These are phyloP conservation scores for Melanerpes formicivorus DNA, from an alignment of 2,113 vertebrate species.

Conservation along the genomic window DNA sequence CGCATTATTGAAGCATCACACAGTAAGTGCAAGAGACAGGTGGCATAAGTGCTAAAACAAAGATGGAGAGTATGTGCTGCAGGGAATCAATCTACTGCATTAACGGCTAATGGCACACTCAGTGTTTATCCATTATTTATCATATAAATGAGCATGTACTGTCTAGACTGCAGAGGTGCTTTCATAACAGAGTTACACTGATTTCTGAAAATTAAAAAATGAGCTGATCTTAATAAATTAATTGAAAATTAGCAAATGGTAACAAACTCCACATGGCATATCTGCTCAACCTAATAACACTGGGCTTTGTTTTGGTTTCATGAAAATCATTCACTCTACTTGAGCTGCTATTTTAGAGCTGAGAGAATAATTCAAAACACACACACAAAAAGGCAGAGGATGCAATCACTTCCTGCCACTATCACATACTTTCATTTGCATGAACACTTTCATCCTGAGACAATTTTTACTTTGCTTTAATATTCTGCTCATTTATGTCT, in stretches of 20 bases:
- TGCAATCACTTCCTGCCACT: not conserved
- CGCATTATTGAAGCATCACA: constrained; percentile 9
- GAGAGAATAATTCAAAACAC: constrained; percentile 20
- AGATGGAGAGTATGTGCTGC: constrained; percentile 35
- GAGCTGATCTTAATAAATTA: constrained; percentile 61
- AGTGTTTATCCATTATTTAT: constrained; percentile 77
- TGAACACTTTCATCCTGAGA: not conserved
- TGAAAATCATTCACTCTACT: not conserved
- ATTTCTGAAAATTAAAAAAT: constrained; percentile 67
- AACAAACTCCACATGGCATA: constrained; percentile 13
- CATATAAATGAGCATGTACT: constrained; percentile 62
- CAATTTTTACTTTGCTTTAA: not conserved
- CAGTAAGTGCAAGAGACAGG: constrained; percentile 40
- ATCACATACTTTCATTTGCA: not conserved
- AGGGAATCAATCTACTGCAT: constrained; percentile 65
- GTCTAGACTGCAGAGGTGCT: constrained; percentile 69
- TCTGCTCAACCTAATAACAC: not conserved
- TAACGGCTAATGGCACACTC: constrained; percentile 60
- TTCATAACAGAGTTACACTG: constrained; percentile 56
- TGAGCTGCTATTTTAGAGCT: not conserved
- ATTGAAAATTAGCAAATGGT: constrained; percentile 56
- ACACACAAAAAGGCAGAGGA: not conserved
- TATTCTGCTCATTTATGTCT: not conserved
- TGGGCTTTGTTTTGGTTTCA: not conserved
- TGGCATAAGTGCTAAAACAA: constrained; percentile 63